phyloP scores from a whole-genome alignment of 1,140 invertebrate species.

The Thaumatotibia leucotreta region DNA sequence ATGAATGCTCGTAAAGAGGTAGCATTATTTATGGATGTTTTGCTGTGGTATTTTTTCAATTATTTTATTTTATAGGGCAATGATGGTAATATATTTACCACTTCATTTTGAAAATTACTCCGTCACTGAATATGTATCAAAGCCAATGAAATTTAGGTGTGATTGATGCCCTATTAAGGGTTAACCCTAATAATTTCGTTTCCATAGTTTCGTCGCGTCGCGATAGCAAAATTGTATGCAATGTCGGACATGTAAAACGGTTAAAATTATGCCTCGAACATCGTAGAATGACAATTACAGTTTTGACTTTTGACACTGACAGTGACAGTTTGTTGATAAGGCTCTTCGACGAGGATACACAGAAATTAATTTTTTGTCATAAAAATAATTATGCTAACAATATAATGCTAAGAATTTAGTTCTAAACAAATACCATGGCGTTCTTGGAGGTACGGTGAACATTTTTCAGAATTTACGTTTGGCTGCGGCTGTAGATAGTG shows the following conservation, averaged over 20 bases:
- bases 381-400: neutral
- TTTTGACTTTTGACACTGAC: neutral
- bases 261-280: neutral
- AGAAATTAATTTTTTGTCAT: neutral
- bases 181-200: no score
- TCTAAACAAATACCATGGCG: conserved; percentile 36
- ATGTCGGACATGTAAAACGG: neutral
- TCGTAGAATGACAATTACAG: neutral
- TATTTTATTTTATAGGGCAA: no score
- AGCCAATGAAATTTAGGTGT: no score
- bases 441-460: conserved; percentile 52
- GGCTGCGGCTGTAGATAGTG: neutral
- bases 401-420: conserved; percentile 3
- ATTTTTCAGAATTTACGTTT: neutral
- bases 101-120: no score
- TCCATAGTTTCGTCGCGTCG: no score
- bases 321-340: conserved; percentile 11
- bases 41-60: no score
- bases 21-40: no score
- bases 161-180: no score
- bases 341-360: neutral
- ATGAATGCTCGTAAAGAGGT: no score
- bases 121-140: no score
- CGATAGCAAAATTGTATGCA: no score
- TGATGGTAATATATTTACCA: no score